Conservation (phyloP, 2,888 invertebrate genomes). For the Linnaemya vulpina region DNA sequence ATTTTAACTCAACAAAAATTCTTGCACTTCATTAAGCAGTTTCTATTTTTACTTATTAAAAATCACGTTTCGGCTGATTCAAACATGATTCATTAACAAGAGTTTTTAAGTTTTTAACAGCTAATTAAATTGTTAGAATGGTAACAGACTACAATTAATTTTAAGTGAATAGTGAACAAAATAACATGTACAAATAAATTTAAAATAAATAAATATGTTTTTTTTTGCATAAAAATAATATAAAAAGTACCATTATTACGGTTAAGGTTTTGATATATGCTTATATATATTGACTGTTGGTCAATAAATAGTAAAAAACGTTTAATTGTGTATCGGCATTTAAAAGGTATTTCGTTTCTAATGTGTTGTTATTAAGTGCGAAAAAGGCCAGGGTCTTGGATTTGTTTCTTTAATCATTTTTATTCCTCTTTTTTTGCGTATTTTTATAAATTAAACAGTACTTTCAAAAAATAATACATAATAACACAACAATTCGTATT, state of each 20-base stretch:
- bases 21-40: conserved; percentile 25
- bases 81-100: conserved; percentile 57
- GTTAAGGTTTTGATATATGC: conserved; percentile 39
- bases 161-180: conserved; percentile 5
- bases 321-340: conserved; percentile 17
- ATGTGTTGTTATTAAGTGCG: conserved; percentile 25
- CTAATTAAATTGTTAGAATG: conserved; percentile 51
- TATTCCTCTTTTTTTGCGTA: conserved; percentile 8
- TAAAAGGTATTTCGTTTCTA: conserved; percentile 43
- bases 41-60: conserved; percentile 32
- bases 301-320: conserved; percentile 11
- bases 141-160: conserved; percentile 39
- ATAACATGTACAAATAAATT: background rate
- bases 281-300: conserved; percentile 4
- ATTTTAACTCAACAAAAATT: background rate
- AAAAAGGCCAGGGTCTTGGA: conserved; percentile 66
- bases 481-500: background rate
- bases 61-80: conserved; percentile 51
- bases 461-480: conserved; percentile 44
- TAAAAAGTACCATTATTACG: conserved; percentile 50
- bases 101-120: conserved; percentile 14
- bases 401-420: conserved; percentile 35
- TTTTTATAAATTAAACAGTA: conserved; percentile 24
- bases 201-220: conserved; percentile 2
- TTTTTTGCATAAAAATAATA: conserved; percentile 34